Evolutionary conservation across 2,113 vertebrate genomes (phyloP).

Genomic region (Castor canadensis): DNA sequence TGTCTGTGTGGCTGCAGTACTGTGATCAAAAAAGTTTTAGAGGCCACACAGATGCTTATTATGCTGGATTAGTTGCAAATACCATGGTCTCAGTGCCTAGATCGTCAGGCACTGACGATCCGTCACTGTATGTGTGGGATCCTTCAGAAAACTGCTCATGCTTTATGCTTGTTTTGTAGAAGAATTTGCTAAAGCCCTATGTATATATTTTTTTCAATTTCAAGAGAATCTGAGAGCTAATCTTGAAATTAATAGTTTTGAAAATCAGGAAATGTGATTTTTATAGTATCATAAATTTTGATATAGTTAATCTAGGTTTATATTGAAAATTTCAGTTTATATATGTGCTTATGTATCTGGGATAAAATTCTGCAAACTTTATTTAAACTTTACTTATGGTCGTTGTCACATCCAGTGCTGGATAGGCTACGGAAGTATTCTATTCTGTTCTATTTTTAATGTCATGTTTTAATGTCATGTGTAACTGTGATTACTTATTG

Average conservation of each 20-base stretch:
- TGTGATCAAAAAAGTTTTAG: not conserved
- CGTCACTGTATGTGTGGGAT: not conserved
- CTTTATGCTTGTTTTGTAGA: not conserved
- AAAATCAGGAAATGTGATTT: not conserved
- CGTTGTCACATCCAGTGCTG: not conserved
- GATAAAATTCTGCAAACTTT: not conserved
- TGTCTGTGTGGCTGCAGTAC: fast-evolving
- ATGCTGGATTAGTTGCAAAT: not conserved
- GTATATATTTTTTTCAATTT: not conserved
- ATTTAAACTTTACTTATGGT: not conserved
- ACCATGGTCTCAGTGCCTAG: not conserved
- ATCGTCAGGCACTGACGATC: not conserved
- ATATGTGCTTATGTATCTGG: not conserved
- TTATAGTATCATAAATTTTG: not conserved
- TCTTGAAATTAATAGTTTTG: not conserved
- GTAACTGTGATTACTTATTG: not conserved
- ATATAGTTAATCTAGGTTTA: not conserved
- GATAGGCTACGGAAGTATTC: not conserved
- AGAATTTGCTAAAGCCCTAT: not conserved
- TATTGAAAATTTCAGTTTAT: not conserved
- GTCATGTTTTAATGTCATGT: not conserved
- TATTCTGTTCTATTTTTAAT: not conserved
- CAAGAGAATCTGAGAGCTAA: not conserved
- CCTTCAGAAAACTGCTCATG: not conserved
- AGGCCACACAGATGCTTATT: not conserved